These are phyloP conservation scores for Chiroxiphia lanceolata DNA, from an alignment of 2,797 vertebrate genomes.

Conservation along the genomic window DNA sequence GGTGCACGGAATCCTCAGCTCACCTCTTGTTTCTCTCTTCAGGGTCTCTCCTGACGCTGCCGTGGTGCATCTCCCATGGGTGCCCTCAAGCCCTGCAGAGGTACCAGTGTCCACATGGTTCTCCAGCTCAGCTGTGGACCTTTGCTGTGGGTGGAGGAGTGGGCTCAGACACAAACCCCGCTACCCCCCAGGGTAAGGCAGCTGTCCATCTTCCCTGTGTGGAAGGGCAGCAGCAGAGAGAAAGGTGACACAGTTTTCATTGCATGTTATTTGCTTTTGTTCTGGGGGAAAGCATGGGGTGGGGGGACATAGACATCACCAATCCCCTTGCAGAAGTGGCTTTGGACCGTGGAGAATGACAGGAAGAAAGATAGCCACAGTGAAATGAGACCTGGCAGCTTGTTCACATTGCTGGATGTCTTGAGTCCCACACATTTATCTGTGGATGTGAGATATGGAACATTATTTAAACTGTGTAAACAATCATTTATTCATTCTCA, in stretches of 20 bases:
- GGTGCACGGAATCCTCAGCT: background rate
- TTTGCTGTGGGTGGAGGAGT: background rate
- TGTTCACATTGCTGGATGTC: background rate
- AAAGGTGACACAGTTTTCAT: background rate
- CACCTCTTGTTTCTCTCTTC: background rate
- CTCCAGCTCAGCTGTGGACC: background rate
- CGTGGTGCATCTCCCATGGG: background rate
- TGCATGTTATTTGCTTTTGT: background rate
- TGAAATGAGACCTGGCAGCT: background rate
- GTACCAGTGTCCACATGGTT: background rate
- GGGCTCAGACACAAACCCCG: background rate
- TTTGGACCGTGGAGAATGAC: background rate
- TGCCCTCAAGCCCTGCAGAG: background rate
- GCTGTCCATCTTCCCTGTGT: accelerated
- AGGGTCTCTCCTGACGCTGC: background rate
- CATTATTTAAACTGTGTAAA: background rate
- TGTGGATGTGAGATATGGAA: background rate
- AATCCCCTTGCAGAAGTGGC: background rate
- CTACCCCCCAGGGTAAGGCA: accelerated
- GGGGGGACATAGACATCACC: background rate
- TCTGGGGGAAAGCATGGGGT: background rate
- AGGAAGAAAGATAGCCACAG: background rate
- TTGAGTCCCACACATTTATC: background rate
- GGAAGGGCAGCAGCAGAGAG: background rate
- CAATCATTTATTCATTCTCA: background rate